These are phyloP conservation scores for Siniperca knerii DNA, from an alignment of 2,113 vertebrate genomes.

Conservation along the genomic window DNA sequence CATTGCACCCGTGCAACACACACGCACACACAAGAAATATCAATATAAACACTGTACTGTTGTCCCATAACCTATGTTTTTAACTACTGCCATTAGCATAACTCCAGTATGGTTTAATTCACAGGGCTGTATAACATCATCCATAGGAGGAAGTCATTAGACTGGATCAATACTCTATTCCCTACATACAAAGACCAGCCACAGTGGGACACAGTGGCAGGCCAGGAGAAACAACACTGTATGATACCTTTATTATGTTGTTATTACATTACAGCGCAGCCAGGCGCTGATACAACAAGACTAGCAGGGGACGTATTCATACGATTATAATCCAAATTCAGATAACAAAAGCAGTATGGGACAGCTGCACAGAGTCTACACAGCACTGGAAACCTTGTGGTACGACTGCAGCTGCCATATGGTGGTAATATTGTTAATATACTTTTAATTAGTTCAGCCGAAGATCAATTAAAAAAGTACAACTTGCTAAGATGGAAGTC, in stretches of 20 bases:
- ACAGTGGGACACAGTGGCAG: slow-evolving; percentile 32
- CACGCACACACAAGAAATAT: slow-evolving; percentile 9
- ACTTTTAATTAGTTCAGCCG: slow-evolving; percentile 33
- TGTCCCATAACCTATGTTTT: slow-evolving; percentile 7
- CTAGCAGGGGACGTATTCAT: slow-evolving; percentile 35
- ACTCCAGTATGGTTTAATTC: slow-evolving; percentile 19
- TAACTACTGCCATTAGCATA: slow-evolving; percentile 10
- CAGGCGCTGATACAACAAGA: slow-evolving; percentile 38
- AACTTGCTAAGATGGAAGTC: slow-evolving; percentile 15
- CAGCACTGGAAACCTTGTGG: background rate
- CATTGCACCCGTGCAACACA: slow-evolving; percentile 16
- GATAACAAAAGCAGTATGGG: slow-evolving; percentile 31
- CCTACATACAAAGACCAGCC: slow-evolving; percentile 17
- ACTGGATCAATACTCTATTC: slow-evolving; percentile 60
- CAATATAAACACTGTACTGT: slow-evolving; percentile 12
- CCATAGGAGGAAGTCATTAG: slow-evolving; percentile 66
- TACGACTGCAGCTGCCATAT: slow-evolving; percentile 19
- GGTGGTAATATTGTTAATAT: slow-evolving; percentile 8
- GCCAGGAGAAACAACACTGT: slow-evolving; percentile 22
- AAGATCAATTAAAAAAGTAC: slow-evolving; percentile 22
- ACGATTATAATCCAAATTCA: slow-evolving; percentile 31
- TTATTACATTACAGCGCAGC: slow-evolving; percentile 60
- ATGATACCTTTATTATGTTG: slow-evolving; percentile 53
- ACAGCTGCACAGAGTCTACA: slow-evolving; percentile 21
- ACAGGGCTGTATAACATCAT: slow-evolving; percentile 55